Evolutionary conservation across 2,797 vertebrate species (phyloP).

Genomic region (Pantherophis vulpinus): DNA sequence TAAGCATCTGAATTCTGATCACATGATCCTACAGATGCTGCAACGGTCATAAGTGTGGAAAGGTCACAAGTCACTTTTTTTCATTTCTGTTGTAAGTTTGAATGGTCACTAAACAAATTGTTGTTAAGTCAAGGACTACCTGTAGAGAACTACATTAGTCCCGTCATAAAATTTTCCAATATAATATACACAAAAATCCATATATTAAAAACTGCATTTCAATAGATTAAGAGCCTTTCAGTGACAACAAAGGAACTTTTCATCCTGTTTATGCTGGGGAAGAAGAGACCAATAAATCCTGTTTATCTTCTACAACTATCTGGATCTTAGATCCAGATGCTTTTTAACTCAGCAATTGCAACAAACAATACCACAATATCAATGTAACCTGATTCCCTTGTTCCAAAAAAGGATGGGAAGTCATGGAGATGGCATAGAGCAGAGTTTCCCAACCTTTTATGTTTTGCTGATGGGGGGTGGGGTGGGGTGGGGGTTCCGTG

Average conservation of each 20-base stretch:
- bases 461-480: not conserved
- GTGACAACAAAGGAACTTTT: not conserved
- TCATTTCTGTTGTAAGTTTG: not conserved
- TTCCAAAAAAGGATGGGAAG: not conserved
- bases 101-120: not conserved
- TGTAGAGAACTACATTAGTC: not conserved
- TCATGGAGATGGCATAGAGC: not conserved
- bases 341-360: not conserved
- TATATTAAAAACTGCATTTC: not conserved
- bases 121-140: not conserved
- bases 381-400: not conserved
- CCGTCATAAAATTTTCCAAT: not conserved
- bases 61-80: not conserved
- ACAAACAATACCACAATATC: not conserved
- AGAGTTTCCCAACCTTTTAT: not conserved
- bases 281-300: not conserved
- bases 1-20: not conserved
- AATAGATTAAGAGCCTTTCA: not conserved
- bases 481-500: not conserved
- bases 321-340: not conserved
- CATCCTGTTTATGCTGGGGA: not conserved
- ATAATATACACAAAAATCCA: not conserved
- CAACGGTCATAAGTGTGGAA: not conserved
- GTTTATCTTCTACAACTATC: not conserved
- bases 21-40: not conserved